These are phyloP conservation scores for Drosophila insularis DNA, from an alignment of 1,140 invertebrate genomes.

Conservation along the genomic window DNA sequence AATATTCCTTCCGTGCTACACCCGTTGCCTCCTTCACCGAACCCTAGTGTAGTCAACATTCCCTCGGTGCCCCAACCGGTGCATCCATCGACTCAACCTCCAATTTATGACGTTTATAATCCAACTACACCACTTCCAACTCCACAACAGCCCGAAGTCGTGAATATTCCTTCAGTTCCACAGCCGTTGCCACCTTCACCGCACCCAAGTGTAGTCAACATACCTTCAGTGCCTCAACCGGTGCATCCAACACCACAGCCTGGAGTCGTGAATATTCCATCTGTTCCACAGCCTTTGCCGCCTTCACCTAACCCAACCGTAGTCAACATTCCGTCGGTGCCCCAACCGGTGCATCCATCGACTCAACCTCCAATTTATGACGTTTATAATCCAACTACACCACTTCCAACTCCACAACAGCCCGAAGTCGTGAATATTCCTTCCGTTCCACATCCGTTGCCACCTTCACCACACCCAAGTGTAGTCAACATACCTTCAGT, in stretches of 20 bases:
- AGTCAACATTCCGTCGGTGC: constrained; percentile 39
- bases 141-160: constrained; percentile 22
- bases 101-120: constrained; percentile 41
- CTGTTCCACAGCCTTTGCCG: constrained; percentile 24
- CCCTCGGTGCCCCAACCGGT: constrained; percentile 25
- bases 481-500: constrained; percentile 83
- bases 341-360: not conserved
- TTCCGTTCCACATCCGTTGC: constrained; percentile 5
- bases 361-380: constrained; percentile 18
- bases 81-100: constrained; percentile 28
- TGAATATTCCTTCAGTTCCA: constrained; percentile 8
- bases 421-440: constrained; percentile 19
- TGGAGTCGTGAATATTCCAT: constrained; percentile 37
- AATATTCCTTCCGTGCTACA: constrained; percentile 6
- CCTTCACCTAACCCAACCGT: constrained; percentile 19
- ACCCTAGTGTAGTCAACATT: constrained; percentile 21
- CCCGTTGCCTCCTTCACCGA: constrained; percentile 25
- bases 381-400: constrained; percentile 18
- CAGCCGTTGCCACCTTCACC: constrained; percentile 54
- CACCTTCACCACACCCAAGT: constrained; percentile 84
- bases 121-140: constrained; percentile 15
- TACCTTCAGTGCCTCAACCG: constrained; percentile 35
- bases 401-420: constrained; percentile 22
- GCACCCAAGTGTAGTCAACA: constrained; percentile 86
- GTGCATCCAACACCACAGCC: constrained; percentile 15